Conservation (phyloP, 35 echinoderm and acorn worm species). For the Ophiothrix spiculata region DNA sequence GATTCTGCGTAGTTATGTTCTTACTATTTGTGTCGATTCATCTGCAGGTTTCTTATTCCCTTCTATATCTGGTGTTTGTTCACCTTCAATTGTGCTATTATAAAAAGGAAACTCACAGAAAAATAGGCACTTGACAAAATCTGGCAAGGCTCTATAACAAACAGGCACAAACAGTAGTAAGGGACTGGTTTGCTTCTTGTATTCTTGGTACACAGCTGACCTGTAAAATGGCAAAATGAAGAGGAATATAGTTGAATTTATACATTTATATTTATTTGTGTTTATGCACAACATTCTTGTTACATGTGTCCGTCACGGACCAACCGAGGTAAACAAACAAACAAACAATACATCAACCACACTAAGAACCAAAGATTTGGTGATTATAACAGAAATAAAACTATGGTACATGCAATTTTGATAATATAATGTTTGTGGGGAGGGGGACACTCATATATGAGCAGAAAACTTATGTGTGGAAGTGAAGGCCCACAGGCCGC, state of each 20-base stretch:
- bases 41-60: neutral
- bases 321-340: too few species aligned
- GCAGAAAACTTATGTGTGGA: too few species aligned
- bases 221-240: conserved; percentile 19
- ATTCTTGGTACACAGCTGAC: conserved; percentile 51
- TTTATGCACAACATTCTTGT: too few species aligned
- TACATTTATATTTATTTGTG: neutral
- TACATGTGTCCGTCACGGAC: too few species aligned
- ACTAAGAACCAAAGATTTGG: neutral
- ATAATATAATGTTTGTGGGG: neutral
- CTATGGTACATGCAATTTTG: too few species aligned
- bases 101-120: conserved; percentile 94
- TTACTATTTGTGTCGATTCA: conserved; percentile 43
- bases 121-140: conserved; percentile 62
- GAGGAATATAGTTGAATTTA: neutral
- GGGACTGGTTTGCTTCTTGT: conserved; percentile 77
- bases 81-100: conserved; percentile 17
- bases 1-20: too few species aligned
- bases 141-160: conserved; percentile 40
- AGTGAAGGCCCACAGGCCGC: too few species aligned
- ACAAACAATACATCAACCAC: too few species aligned
- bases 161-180: conserved; percentile 53
- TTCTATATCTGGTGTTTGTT: neutral
- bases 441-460: neutral
- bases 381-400: neutral